phyloP scores from a whole-genome alignment of 2,888 invertebrate species.

The Thyatira batis region DNA sequence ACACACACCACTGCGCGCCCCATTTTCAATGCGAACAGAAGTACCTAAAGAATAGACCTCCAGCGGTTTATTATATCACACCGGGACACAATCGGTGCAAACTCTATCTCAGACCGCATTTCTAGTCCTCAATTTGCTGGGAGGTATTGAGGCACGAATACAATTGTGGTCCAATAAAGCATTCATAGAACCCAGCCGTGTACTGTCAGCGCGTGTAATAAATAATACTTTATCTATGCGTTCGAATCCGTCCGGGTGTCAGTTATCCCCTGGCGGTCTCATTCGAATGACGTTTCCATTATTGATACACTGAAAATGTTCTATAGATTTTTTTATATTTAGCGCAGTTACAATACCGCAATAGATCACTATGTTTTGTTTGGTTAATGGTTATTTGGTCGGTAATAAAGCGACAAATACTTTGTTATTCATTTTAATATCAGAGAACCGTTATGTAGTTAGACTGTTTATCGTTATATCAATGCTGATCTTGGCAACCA shows the following conservation, averaged over 20 bases:
- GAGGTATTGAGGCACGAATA: slow-evolving; percentile 10
- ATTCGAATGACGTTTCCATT: slow-evolving; percentile 1
- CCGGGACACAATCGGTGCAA: not conserved
- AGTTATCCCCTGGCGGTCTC: slow-evolving; percentile 7
- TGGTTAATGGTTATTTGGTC: not conserved
- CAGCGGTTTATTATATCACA: not conserved
- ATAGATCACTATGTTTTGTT: not conserved
- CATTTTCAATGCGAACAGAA: not conserved
- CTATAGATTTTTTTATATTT: not conserved
- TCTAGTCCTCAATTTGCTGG: not conserved
- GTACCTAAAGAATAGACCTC: not conserved
- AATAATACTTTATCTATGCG: slow-evolving; percentile 39
- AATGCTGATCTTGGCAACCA: too few relatives aligned
- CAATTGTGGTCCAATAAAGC: slow-evolving; percentile 31
- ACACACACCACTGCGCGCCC: not conserved
- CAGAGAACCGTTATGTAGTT: too few relatives aligned
- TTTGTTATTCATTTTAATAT: too few relatives aligned
- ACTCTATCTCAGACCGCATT: not conserved
- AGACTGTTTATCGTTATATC: too few relatives aligned
- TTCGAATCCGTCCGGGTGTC: slow-evolving; percentile 17
- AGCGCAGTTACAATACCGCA: not conserved
- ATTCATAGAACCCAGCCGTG: slow-evolving; percentile 29
- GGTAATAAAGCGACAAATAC: too few relatives aligned
- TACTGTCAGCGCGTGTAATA: slow-evolving; percentile 29
- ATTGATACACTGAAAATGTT: not conserved